Conservation (phyloP, 2,797 vertebrate genomes). For the Oryzias sinensis region DNA sequence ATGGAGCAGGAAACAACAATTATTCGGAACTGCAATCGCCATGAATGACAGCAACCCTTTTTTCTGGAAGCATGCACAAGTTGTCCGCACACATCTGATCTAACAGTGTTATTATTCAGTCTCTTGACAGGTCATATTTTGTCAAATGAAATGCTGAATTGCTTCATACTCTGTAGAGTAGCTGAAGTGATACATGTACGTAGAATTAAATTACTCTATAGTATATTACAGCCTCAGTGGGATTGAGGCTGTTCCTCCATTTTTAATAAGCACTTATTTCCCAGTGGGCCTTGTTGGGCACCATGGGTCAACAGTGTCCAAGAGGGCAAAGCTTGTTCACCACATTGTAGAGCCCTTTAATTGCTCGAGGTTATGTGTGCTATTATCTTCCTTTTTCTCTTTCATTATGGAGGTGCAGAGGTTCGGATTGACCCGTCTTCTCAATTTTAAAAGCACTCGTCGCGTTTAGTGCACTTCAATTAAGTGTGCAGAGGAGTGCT, state of each 20-base stretch:
- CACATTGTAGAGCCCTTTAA: slow-evolving; percentile 79
- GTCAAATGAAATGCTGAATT: slow-evolving; percentile 81
- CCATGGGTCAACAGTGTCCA: slow-evolving; percentile 79
- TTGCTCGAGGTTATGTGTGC: slow-evolving; percentile 80
- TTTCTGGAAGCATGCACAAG: slow-evolving; percentile 41
- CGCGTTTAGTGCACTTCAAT: slow-evolving; percentile 75
- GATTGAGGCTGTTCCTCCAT: slow-evolving; percentile 78
- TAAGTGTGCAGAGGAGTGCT: slow-evolving; percentile 69
- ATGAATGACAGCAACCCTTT: slow-evolving; percentile 49
- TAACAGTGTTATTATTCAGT: slow-evolving; percentile 73
- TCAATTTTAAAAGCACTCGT: slow-evolving; percentile 77
- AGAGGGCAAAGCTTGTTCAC: slow-evolving; percentile 81
- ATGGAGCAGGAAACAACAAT: slow-evolving; percentile 64
- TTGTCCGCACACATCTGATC: slow-evolving; percentile 65
- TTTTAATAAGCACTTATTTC: slow-evolving; percentile 83
- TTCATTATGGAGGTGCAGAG: slow-evolving; percentile 78
- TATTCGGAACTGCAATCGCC: slow-evolving; percentile 52
- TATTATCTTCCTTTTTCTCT: slow-evolving; percentile 81
- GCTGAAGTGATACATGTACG: slow-evolving; percentile 80
- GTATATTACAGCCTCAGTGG: slow-evolving; percentile 77
- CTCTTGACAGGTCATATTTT: slow-evolving; percentile 80
- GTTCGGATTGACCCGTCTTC: slow-evolving; percentile 78
- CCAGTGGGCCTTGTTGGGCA: slow-evolving; percentile 76
- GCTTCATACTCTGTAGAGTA: slow-evolving; percentile 65
- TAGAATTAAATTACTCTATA: slow-evolving; percentile 82